Evolutionary conservation across 2,888 invertebrate species (phyloP).

Genomic region (Ischnura elegans): DNA sequence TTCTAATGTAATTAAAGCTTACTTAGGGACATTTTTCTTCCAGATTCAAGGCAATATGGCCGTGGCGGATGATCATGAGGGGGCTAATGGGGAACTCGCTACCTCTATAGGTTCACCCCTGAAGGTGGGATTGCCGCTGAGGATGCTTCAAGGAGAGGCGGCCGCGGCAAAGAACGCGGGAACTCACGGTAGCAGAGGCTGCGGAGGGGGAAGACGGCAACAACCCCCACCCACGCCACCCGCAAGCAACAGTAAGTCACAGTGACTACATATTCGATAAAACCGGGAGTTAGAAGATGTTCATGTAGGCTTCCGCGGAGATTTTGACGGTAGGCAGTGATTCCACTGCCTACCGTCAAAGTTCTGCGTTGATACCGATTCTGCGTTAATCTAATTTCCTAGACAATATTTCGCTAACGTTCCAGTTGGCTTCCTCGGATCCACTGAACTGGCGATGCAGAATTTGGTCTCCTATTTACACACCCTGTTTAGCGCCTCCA

Average conservation of each 20-base stretch:
- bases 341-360: too few relatives aligned
- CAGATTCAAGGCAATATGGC: background rate
- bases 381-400: too few relatives aligned
- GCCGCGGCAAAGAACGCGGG: background rate
- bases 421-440: too few relatives aligned
- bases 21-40: background rate
- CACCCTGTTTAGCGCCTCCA: too few relatives aligned
- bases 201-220: background rate
- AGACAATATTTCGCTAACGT: too few relatives aligned
- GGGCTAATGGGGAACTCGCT: background rate
- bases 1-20: background rate
- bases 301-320: too few relatives aligned
- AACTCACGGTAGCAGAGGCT: background rate
- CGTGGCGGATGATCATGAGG: background rate
- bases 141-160: background rate
- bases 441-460: too few relatives aligned
- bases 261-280: background rate
- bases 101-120: background rate
- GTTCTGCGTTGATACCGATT: too few relatives aligned
- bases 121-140: background rate
- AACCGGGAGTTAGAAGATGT: too few relatives aligned
- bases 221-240: background rate
- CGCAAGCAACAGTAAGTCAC: background rate
- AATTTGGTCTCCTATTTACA: too few relatives aligned
- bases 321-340: too few relatives aligned